Evolutionary conservation across 1,140 invertebrate genomes (phyloP).

Genomic region (Drosophila sechellia): DNA sequence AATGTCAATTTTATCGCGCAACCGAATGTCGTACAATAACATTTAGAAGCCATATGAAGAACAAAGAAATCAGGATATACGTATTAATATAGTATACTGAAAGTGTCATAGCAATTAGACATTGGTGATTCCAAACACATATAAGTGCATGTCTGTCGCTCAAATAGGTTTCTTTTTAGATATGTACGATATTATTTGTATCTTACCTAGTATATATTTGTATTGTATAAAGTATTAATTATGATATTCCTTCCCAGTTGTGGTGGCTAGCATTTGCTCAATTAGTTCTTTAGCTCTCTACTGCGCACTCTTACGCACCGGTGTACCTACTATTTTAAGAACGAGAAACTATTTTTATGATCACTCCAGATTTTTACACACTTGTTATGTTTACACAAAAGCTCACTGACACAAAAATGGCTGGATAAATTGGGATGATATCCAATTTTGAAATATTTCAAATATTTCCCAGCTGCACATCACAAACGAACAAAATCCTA

Average conservation of each 20-base stretch:
- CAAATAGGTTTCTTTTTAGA: constrained; percentile 27
- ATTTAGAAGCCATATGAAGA: constrained; percentile 59
- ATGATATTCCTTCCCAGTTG: constrained; percentile 57
- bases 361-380: constrained; percentile 49
- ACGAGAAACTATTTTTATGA: constrained; percentile 46
- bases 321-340: constrained; percentile 77
- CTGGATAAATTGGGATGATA: background rate
- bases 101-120: constrained; percentile 55
- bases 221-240: constrained; percentile 59
- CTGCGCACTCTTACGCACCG: constrained; percentile 54
- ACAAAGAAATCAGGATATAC: constrained; percentile 46
- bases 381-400: constrained; percentile 70
- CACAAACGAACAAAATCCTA: constrained; percentile 59
- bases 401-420: constrained; percentile 20
- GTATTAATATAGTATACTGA: constrained; percentile 54
- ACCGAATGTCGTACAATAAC: constrained; percentile 31
- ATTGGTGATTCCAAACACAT: constrained; percentile 21
- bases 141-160: constrained; percentile 21
- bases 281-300: constrained; percentile 61
- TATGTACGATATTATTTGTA: constrained; percentile 12
- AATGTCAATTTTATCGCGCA: constrained; percentile 59
- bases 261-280: constrained; percentile 76
- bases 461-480: background rate
- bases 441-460: constrained; percentile 8
- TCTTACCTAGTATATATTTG: constrained; percentile 36